These are phyloP conservation scores for Mesitornis unicolor DNA, from an alignment of 2,113 vertebrate species.

Conservation along the genomic window DNA sequence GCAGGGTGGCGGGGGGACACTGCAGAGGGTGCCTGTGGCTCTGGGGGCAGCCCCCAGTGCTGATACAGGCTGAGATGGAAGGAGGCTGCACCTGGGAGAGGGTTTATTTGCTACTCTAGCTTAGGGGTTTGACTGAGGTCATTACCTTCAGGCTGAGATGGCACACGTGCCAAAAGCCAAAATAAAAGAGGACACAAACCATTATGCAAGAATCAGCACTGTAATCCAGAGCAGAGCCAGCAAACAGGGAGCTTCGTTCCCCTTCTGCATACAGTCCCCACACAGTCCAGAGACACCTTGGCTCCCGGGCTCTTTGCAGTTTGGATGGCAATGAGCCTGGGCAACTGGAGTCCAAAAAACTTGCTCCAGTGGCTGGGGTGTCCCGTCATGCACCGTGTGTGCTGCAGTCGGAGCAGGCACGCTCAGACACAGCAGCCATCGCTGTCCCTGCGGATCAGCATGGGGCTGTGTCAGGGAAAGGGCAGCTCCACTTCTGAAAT, in stretches of 20 bases:
- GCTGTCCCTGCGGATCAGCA: neutral
- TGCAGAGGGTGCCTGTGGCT: neutral
- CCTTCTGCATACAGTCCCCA: neutral
- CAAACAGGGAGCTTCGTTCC: neutral
- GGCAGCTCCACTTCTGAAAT: neutral
- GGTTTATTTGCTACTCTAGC: neutral
- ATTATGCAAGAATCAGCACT: neutral
- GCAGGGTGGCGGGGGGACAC: fast-evolving
- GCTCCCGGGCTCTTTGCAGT: fast-evolving
- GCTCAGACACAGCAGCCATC: neutral
- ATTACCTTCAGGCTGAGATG: neutral
- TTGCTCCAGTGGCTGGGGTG: neutral
- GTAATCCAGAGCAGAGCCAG: neutral
- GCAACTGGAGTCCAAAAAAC: fast-evolving
- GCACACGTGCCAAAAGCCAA: neutral
- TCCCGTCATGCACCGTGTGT: fast-evolving
- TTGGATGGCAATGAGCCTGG: neutral
- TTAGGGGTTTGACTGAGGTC: neutral
- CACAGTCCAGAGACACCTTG: neutral
- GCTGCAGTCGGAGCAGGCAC: neutral
- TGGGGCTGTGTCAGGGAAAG: neutral
- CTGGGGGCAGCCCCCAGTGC: neutral
- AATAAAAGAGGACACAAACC: neutral
- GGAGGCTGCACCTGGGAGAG: neutral
- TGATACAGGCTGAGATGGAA: neutral